phyloP scores from a whole-genome alignment of 37 sponge, comb jelly and placozoan genomes.

The Oscarella lobularis region DNA sequence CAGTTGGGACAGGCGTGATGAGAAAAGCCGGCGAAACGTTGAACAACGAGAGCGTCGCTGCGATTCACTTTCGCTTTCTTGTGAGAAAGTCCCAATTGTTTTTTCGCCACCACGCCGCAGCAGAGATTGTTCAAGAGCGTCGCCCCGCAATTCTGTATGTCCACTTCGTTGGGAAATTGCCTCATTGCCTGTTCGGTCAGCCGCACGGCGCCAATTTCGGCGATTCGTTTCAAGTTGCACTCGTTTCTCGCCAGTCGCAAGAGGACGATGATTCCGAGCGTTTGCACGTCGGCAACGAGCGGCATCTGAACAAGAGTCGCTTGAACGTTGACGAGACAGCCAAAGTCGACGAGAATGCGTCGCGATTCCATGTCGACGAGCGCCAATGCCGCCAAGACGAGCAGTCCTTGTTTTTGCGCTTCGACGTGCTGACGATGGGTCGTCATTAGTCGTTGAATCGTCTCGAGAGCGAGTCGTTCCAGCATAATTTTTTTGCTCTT shows the following conservation, averaged over 20 bases:
- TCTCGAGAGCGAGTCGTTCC: neutral
- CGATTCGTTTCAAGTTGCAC: neutral
- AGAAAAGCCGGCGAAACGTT: conserved; percentile 46
- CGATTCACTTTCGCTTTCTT: neutral
- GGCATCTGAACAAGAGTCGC: neutral
- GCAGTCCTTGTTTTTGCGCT: neutral
- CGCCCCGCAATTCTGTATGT: neutral
- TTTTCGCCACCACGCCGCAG: neutral
- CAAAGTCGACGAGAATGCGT: neutral
- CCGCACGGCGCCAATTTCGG: neutral
- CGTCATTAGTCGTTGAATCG: neutral
- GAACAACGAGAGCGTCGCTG: conserved; percentile 37
- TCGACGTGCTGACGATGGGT: neutral
- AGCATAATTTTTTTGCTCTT: neutral
- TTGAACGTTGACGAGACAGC: neutral
- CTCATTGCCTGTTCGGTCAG: neutral
- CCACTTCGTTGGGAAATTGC: neutral
- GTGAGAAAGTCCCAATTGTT: too few species aligned
- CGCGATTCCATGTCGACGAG: neutral
- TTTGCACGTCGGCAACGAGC: neutral
- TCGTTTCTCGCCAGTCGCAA: neutral
- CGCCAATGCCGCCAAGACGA: neutral
- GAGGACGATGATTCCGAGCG: neutral
- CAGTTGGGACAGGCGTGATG: conserved; percentile 68
- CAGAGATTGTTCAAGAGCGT: neutral